Conservation (phyloP, 1,140 invertebrate species). For the Temnothorax nylanderi region DNA sequence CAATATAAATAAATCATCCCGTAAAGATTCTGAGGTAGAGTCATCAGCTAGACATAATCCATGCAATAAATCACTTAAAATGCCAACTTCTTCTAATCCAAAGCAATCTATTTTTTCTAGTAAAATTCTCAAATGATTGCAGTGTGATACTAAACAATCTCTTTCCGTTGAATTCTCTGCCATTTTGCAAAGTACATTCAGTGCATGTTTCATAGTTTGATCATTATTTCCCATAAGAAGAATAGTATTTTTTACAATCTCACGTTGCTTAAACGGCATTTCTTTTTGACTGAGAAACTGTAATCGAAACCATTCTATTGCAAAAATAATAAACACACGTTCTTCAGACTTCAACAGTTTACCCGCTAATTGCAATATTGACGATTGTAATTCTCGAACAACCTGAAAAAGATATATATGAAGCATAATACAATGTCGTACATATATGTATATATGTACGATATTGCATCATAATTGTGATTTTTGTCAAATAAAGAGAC, state of each 20-base stretch:
- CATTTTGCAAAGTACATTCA: constrained; percentile 80
- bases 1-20: constrained; percentile 88
- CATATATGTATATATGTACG: not conserved
- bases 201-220: constrained; percentile 79
- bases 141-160: constrained; percentile 81
- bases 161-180: constrained; percentile 74
- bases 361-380: constrained; percentile 76
- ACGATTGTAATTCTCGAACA: constrained; percentile 76
- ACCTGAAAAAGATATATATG: constrained; percentile 66
- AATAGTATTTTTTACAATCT: constrained; percentile 80
- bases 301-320: constrained; percentile 80
- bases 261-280: constrained; percentile 78
- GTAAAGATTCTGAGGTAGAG: constrained; percentile 83
- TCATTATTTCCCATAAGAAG: constrained; percentile 81
- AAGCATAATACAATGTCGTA: not conserved
- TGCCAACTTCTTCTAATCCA: constrained; percentile 86
- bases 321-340: constrained; percentile 78
- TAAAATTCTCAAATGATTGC: constrained; percentile 84
- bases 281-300: constrained; percentile 79
- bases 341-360: constrained; percentile 80
- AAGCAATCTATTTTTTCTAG: constrained; percentile 87
- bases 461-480: too few relatives aligned
- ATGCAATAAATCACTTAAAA: constrained; percentile 86
- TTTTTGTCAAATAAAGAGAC: too few relatives aligned
- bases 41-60: constrained; percentile 84